These are phyloP conservation scores for Istiophorus platypterus DNA, from an alignment of 2,113 vertebrate genomes.

Conservation along the genomic window DNA sequence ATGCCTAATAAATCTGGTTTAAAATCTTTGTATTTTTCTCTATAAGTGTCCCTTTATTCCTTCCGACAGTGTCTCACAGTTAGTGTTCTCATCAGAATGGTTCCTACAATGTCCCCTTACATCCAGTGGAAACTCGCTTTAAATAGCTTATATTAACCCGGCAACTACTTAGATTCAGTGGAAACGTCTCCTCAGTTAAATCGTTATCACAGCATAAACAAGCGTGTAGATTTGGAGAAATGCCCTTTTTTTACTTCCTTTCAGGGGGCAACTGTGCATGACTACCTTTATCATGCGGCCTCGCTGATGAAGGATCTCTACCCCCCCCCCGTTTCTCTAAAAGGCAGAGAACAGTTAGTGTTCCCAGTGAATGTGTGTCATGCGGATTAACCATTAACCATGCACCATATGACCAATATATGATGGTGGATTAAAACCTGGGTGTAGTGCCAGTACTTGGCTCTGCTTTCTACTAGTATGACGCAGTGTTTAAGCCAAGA, in stretches of 20 bases:
- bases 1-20: background rate
- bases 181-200: constrained; percentile 26
- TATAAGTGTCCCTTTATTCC: background rate
- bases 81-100: constrained; percentile 2
- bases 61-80: background rate
- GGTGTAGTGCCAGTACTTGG: background rate
- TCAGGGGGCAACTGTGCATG: constrained; percentile 17
- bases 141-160: constrained; percentile 15
- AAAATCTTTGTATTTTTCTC: background rate
- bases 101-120: constrained; percentile 31
- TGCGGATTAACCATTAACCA: constrained; percentile 52
- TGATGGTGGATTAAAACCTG: background rate
- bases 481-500: no score
- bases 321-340: background rate
- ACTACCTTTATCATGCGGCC: constrained; percentile 41
- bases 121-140: constrained; percentile 32
- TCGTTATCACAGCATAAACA: constrained; percentile 24
- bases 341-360: no score
- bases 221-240: constrained; percentile 30
- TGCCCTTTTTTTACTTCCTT: constrained; percentile 21
- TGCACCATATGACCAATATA: background rate
- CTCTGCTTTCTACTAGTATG: no score
- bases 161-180: constrained; percentile 27
- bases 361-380: constrained; percentile 12
- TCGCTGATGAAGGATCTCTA: constrained; percentile 8